Conservation (phyloP, 2,113 vertebrate species). For the Bufo bufo region DNA sequence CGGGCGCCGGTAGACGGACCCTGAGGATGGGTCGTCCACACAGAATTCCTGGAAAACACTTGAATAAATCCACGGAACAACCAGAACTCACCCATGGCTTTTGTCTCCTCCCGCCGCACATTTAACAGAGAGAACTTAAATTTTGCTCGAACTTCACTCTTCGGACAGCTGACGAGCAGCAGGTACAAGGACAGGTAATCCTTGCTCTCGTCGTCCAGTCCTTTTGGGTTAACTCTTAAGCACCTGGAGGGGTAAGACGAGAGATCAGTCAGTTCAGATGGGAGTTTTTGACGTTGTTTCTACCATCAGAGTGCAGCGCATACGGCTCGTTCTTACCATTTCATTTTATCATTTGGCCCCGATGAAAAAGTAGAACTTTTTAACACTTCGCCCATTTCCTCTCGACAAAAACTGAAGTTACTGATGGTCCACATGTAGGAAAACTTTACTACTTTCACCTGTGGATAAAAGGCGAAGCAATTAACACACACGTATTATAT, state of each 20-base stretch:
- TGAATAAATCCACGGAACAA: conserved; percentile 9
- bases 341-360: conserved; percentile 87
- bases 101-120: conserved; percentile 96
- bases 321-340: conserved; percentile 74
- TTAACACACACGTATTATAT: neutral
- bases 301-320: too few species aligned
- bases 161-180: conserved; percentile 98
- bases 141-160: conserved; percentile 99
- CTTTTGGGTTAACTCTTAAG: conserved; percentile 97
- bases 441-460: conserved; percentile 89
- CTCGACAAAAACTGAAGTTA: conserved; percentile 87
- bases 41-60: too few species aligned
- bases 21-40: too few species aligned
- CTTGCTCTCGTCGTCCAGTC: conserved; percentile 98
- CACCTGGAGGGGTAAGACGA: conserved; percentile 75
- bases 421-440: conserved; percentile 90
- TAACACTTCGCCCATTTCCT: conserved; percentile 87
- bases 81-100: conserved; percentile 94
- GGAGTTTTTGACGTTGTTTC: neutral
- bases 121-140: conserved; percentile 98
- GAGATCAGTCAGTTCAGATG: neutral
- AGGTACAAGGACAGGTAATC: conserved; percentile 97
- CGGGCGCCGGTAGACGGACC: too few species aligned
- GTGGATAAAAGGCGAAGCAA: conserved; percentile 61
- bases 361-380: conserved; percentile 88